phyloP scores from a whole-genome alignment of 2,113 vertebrate genomes.

The Panthera uncia region DNA sequence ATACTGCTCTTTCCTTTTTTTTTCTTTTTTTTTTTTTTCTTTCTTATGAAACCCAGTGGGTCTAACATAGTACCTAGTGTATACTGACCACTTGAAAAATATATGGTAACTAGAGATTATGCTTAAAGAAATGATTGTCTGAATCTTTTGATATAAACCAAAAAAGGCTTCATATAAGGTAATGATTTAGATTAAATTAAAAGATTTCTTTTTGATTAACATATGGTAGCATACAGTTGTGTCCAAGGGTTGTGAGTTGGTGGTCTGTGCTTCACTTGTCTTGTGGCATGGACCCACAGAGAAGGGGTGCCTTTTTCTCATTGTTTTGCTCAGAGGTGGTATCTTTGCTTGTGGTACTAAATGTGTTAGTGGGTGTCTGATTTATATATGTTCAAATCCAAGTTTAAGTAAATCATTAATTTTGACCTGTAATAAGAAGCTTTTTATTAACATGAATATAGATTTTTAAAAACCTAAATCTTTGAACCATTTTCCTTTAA shows the following conservation, averaged over 20 bases:
- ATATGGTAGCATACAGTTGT: background rate
- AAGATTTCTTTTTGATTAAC: background rate
- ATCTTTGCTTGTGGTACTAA: background rate
- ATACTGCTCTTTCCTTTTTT: background rate
- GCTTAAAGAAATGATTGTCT: background rate
- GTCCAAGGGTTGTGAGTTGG: background rate
- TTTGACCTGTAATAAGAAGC: background rate
- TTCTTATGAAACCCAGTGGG: background rate
- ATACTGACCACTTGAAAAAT: background rate
- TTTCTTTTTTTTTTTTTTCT: background rate
- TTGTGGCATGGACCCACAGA: background rate
- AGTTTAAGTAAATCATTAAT: background rate
- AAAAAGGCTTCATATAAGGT: background rate
- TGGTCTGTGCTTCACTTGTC: background rate
- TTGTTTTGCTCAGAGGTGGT: background rate
- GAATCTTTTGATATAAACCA: background rate
- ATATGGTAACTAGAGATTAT: background rate
- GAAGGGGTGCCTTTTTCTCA: background rate
- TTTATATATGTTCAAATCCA: slow-evolving; percentile 21
- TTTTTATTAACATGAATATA: slow-evolving; percentile 19
- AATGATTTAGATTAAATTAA: background rate
- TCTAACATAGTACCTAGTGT: background rate
- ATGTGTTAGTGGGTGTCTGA: background rate
- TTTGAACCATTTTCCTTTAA: background rate
- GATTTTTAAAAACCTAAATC: background rate